A percentile compares a stretch with the other conserved stretches of the same genome.
phyloP scores from a whole-genome alignment of 2,888 invertebrate genomes.

The Chrysomela aeneicollis region DNA sequence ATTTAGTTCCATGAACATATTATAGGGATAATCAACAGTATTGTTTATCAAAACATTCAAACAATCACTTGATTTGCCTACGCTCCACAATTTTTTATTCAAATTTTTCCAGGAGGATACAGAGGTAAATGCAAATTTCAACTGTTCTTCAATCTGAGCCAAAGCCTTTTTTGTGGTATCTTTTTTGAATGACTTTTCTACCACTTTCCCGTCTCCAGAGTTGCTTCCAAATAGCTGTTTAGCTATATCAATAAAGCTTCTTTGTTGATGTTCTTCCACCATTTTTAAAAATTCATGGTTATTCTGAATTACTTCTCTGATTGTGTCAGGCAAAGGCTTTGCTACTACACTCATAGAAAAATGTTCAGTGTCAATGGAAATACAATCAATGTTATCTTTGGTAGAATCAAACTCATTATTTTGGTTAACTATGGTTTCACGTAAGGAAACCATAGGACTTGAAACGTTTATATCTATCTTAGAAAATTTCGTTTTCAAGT shows the following conservation, averaged over 20 bases:
- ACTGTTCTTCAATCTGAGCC: conserved; percentile 62
- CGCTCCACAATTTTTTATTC: conserved; percentile 83
- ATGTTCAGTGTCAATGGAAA: conserved; percentile 39
- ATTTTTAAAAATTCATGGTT: conserved; percentile 76
- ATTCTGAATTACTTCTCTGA: conserved; percentile 76
- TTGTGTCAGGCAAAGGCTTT: conserved; percentile 75
- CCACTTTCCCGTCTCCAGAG: conserved; percentile 46
- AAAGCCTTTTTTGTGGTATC: conserved; percentile 44
- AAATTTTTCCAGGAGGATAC: conserved; percentile 56
- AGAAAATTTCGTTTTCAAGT: conserved; percentile 83
- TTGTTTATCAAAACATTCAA: conserved; percentile 90
- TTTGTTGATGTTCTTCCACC: conserved; percentile 60
- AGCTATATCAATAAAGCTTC: conserved; percentile 49
- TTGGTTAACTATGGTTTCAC: conserved; percentile 88
- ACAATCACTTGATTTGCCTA: conserved; percentile 89
- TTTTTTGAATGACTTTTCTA: conserved; percentile 49
- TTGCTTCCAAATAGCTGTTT: conserved; percentile 48
- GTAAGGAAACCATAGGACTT: conserved; percentile 94
- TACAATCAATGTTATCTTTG: conserved; percentile 64
- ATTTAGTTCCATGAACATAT: conserved; percentile 63
- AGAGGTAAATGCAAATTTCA: conserved; percentile 68
- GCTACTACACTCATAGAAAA: conserved; percentile 75
- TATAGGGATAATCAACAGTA: conserved; percentile 71
- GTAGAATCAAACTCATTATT: conserved; percentile 77
- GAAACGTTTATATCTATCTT: conserved; percentile 90